Conservation (phyloP, 1,140 invertebrate genomes). For the Cyrtorhinus lividipennis region DNA sequence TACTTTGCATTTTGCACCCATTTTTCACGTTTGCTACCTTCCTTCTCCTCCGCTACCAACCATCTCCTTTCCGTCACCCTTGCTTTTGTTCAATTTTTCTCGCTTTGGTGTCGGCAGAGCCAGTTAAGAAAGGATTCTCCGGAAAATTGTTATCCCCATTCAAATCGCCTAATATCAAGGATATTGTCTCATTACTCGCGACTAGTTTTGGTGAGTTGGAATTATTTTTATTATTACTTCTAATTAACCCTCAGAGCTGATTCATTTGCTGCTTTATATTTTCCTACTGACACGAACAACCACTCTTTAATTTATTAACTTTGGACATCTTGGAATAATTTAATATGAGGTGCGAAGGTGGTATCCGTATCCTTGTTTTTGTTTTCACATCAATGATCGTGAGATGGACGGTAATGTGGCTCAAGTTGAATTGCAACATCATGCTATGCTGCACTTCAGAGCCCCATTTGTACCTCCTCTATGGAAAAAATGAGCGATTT, state of each 20-base stretch:
- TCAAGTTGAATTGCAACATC: too few species aligned
- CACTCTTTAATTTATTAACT: too few species aligned
- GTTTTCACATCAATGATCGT: too few species aligned
- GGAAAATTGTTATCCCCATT: constrained; percentile 19
- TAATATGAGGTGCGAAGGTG: too few species aligned
- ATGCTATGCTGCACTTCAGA: too few species aligned
- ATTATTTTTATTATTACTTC: neutral
- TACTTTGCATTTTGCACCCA: too few species aligned
- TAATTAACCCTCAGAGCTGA: neutral
- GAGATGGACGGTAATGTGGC: too few species aligned
- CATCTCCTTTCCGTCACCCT: neutral
- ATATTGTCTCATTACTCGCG: neutral
- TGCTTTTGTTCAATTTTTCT: neutral
- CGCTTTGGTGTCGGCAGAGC: constrained; percentile 16
- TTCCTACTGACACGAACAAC: too few species aligned
- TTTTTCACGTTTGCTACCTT: neutral
- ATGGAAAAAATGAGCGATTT: too few species aligned
- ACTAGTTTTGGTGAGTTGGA: neutral
- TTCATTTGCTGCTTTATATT: neutral
- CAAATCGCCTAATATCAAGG: constrained; percentile 6
- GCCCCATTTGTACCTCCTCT: too few species aligned
- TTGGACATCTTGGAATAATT: too few species aligned
- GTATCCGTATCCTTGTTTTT: too few species aligned
- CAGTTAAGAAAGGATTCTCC: constrained; percentile 16
- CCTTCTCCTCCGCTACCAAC: neutral